These are phyloP conservation scores for Zaprionus bogoriensis DNA, from an alignment of 2,888 invertebrate species.

Conservation along the genomic window DNA sequence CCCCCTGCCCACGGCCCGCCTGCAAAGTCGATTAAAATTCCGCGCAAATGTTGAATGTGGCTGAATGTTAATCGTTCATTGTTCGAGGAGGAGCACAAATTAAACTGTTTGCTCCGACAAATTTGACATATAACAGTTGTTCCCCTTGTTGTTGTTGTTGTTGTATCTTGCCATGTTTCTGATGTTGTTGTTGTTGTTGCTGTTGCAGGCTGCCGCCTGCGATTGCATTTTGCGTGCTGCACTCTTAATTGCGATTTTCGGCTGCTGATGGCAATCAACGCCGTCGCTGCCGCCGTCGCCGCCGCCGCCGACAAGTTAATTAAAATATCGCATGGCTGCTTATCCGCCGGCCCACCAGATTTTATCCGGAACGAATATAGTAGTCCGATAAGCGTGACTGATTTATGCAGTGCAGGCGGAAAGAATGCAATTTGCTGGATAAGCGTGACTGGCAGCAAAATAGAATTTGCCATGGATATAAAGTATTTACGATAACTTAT, in stretches of 20 bases:
- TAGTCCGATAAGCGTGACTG: background rate
- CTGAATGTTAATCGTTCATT: constrained; percentile 74
- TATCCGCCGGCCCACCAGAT: background rate
- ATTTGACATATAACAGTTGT: constrained; percentile 65
- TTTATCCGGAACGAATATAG: background rate
- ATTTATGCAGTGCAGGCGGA: too few species aligned
- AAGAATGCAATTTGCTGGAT: too few species aligned
- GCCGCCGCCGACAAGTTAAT: constrained; percentile 63
- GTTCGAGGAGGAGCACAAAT: constrained; percentile 66
- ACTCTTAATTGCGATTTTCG: constrained; percentile 62
- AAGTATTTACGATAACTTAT: too few species aligned
- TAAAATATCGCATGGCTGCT: constrained; percentile 45
- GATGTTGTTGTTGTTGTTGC: constrained; percentile 6
- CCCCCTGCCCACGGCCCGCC: constrained; percentile 5
- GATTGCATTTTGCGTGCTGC: constrained; percentile 51
- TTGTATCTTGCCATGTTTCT: background rate
- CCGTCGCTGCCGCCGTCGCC: too few species aligned
- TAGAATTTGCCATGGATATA: too few species aligned
- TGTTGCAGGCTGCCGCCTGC: constrained; percentile 64
- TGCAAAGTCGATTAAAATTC: constrained; percentile 78
- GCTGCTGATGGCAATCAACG: constrained; percentile 57
- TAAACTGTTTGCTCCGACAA: constrained; percentile 65
- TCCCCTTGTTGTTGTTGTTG: constrained; percentile 12
- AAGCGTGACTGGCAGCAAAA: too few species aligned
- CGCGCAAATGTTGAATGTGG: constrained; percentile 57